Base-by-base conservation (phyloP, 2,888 invertebrate genomes). In the Frankliniella fusca region DNA sequence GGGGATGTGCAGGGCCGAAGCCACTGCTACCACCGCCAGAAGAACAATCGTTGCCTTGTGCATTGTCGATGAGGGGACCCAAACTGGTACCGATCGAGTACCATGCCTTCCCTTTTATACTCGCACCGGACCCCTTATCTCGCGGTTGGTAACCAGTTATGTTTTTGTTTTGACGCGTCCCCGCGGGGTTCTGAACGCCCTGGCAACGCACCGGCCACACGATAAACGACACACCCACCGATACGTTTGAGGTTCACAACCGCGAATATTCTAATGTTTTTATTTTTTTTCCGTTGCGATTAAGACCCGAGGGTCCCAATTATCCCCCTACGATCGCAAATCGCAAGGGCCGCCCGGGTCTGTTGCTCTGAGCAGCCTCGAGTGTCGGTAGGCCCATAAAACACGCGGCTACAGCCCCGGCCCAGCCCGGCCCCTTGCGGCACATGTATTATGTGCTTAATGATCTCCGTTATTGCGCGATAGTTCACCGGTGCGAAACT, bases 401-500 rank as follows among this genome's bases (percentile, higher is more conserved):
- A 61, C 61, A 38, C 38, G n/a, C n/a, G 38, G 38, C 38, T 38
- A 38, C 38, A 61, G 11, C 12, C 61, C 61, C 61, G 61, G 61
- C 7, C 38, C 38, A 5, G 38, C 38, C 38, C 38, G 61, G 61
- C 61, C 61, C 61, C 61, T 61, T 7, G 61, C n/a, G 18, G 61
- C 61, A 61, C 61, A 61, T 61, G 61, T 61, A 61, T 61, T 61
- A 61, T 61, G 61, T 61, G 61, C 61, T 61, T 61, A 61, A 61
- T 61, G 61, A 61, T 61, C 61, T 61, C 18, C 61, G 61, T 61
- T 61, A 61, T 61, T 61, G 61, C 61, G 61, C 61, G 61, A n/a
- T 61, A 61, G 61, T 61, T 61, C 61, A 61, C 61, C 61, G 61
- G 61, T 15, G n/a, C n/a, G 61, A 61, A 61, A 61, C 61, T 18